Base-by-base conservation (phyloP, 23 tunicate species). In the Ciona savignyi region DNA sequence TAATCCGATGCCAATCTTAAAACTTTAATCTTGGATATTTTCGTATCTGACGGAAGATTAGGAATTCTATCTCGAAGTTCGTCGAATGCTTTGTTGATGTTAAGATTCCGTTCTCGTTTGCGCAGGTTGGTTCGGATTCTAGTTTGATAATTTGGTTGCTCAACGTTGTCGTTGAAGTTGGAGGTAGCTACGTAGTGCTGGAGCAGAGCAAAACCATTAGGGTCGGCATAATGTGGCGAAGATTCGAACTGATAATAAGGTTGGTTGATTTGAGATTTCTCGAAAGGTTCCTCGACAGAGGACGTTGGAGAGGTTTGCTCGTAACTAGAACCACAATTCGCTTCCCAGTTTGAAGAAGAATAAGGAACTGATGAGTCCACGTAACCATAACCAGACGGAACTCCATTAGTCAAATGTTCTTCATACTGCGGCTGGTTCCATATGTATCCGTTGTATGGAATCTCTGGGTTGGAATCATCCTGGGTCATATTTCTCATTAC, bases 21-120 rank as follows among this genome's bases (percentile, higher is more conserved):
- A n/a, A 81, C 78, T 70, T 80, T 80, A 0, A 86, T 86, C 66
- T 86, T 86, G 3, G 94, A 81, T 25, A 86, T 74, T 70, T 86
- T 86, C 6, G 94, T 81, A 35, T 86, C 85, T 3, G 69, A 48
- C 11, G 94, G 94, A 33, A 86, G 70, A 63, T 86, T 86, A 22
- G 94, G 94, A 49, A 86, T 86, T 66, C 33, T 74, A 21, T 29
- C 62, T 33, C 86, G 32, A 24, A 86, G 81, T 0, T 73, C 61
- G 30, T 81, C 85, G 62, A 80, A 86, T 30, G 94, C 94, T 63
- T 74, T 79, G 76, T 79, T 79, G 63, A 79, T 79, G 70, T 74
- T 77, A 24, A 77, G 11, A 60, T 84, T 84, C 42, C 89, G 70
- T 70, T 84, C 89, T 70, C 89, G 72, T 48, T 84, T 84, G 48